Base-by-base conservation (phyloP, 2,113 vertebrate species). In the Bagarius yarrelli region DNA sequence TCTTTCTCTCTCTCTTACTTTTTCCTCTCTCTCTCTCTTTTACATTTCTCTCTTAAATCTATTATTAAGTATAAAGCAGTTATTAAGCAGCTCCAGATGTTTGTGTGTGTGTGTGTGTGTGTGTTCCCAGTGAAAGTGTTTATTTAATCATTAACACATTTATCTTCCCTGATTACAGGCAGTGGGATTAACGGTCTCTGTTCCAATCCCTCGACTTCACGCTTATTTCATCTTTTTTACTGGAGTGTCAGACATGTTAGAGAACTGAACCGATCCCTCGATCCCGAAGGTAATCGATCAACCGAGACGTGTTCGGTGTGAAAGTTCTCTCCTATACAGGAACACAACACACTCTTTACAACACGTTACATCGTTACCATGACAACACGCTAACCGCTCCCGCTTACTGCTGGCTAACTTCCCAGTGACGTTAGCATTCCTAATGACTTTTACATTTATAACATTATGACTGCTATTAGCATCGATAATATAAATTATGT, bases 141-240 rank as follows among this genome's bases (percentile, higher is more conserved):
- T 59, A 75, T 75, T 34, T 75, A 57, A 59, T 75, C 73, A 75
- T 75, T 59, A 57, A 40, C 73, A 76, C 40, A 44, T 76, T 40
- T 23, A 40, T 76, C 55, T 76, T 40, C 73, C 55, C 55, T 76
- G 55, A 76, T 76, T 76, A 59, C 15, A 57, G 53, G 56, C 21
- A 16, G 23, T 32, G 2, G 14, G 30, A 75, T 59, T 59, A 76
- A 59, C 73, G 36, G 55, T 32, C 55, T 76, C 55, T 34, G 8
- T 76, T 34, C 34, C 55, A 40, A 59, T 59, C 8, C 6, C 55
- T 25, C 16, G 32, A 40, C 32, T 59, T 76, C 55, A 59, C 34
- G 55, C 23, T 55, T 76, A 9, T 74, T n/a, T 36, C 13, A 32
- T 44, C 36, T 55, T 59, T 59, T 34, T 40, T 59, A 9, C 30